Conservation (phyloP, 2,797 vertebrate species). For the Setipinna tenuifilis region DNA sequence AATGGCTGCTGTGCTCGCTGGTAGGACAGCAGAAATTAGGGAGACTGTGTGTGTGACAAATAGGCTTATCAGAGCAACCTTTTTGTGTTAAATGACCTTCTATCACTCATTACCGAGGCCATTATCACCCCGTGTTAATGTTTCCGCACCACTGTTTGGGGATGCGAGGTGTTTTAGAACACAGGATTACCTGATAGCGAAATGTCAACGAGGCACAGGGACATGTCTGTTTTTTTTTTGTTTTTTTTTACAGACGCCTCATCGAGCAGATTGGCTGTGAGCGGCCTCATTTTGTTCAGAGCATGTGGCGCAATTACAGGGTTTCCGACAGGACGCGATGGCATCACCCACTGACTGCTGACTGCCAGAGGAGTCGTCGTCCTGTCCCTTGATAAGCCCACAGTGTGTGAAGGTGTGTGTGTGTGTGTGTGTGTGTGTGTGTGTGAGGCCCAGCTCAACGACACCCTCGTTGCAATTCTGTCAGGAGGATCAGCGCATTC, state of each 20-base stretch:
- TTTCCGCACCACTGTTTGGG: not conserved
- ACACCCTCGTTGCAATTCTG: constrained; percentile 17
- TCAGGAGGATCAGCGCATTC: constrained; percentile 23
- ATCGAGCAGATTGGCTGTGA: not conserved
- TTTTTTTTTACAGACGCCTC: not conserved
- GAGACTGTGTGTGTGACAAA: not conserved
- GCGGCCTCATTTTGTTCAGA: not conserved
- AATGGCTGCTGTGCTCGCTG: not conserved
- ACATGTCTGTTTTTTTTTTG: not conserved
- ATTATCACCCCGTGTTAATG: constrained; percentile 5
- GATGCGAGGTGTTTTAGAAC: not conserved
- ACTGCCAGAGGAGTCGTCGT: not conserved
- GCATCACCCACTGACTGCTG: not conserved
- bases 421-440: no score
- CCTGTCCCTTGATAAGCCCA: not conserved
- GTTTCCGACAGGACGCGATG: not conserved
- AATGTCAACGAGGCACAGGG: not conserved
- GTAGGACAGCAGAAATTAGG: not conserved
- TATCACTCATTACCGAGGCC: constrained; percentile 25
- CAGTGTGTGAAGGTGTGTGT: no score
- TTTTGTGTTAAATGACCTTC: constrained; percentile 30
- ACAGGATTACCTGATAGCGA: not conserved
- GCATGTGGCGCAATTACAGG: not conserved
- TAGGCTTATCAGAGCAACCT: not conserved
- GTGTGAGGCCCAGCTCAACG: not conserved